phyloP scores from a whole-genome alignment of 23 tunicate genomes.

The Halocynthia roretzi region DNA sequence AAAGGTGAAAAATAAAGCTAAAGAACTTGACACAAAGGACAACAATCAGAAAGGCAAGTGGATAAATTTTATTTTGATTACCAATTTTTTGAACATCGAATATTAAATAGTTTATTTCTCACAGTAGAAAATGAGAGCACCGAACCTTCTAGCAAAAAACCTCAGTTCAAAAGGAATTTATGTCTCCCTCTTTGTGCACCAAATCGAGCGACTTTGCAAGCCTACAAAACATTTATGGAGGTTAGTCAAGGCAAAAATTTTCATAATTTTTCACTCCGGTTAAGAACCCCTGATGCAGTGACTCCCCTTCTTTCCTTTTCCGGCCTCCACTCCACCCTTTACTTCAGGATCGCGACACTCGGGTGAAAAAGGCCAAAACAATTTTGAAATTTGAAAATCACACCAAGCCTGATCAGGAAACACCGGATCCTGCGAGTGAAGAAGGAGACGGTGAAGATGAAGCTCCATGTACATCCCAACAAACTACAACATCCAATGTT shows the following conservation, averaged over 20 bases:
- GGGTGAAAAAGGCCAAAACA: conserved; percentile 35
- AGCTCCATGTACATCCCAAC: neutral
- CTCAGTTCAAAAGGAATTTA: conserved; percentile 17
- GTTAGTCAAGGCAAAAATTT: conserved; percentile 6
- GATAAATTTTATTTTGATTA: no score
- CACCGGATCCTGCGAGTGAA: neutral
- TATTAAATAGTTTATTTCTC: neutral
- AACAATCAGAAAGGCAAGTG: no score
- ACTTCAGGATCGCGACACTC: conserved; percentile 33
- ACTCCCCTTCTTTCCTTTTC: no score
- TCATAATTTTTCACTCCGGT: neutral
- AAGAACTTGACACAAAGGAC: no score
- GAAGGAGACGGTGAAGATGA: neutral
- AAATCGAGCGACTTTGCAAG: conserved; percentile 46
- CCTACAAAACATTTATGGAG: conserved; percentile 24
- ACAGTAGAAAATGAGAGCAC: neutral
- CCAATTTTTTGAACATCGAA: no score
- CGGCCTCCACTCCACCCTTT: neutral
- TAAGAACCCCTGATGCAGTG: neutral
- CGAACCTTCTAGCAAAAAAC: neutral
- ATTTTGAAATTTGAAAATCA: conserved; percentile 15
- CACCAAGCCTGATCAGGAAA: neutral
- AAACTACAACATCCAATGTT: no score
- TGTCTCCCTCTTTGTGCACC: conserved; percentile 71
- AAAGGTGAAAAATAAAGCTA: no score